phyloP scores from a whole-genome alignment of 2,797 vertebrate genomes.

The Danio tinwini region DNA sequence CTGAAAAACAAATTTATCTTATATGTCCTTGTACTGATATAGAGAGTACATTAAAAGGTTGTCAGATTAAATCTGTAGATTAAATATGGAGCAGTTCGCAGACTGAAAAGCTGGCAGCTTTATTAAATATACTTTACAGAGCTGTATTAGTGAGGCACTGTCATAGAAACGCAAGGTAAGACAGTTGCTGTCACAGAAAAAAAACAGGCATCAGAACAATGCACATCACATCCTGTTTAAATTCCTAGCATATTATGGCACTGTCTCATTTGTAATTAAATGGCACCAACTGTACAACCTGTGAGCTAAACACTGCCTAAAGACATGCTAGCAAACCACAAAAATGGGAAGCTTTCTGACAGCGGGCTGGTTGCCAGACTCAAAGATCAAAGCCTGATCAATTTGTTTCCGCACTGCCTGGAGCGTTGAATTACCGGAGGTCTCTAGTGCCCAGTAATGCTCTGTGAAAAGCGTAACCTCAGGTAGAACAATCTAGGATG shows the following conservation, averaged over 20 bases:
- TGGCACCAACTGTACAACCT: not conserved
- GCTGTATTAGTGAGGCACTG: not conserved
- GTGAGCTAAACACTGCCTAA: not conserved
- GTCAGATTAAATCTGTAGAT: not conserved
- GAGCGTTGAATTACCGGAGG: not conserved
- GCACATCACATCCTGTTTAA: not conserved
- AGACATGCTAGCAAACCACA: constrained; percentile 15
- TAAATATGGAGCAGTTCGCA: not conserved
- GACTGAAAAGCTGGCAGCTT: not conserved
- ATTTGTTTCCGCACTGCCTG: not conserved
- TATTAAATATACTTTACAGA: constrained; percentile 1
- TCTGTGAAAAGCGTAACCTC: not conserved
- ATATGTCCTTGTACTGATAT: not conserved
- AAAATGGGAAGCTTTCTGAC: not conserved
- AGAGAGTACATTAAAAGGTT: not conserved
- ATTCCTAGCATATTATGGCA: not conserved
- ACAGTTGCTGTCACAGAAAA: not conserved
- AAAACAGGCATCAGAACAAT: not conserved
- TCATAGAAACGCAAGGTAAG: not conserved
- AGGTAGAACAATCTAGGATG: not conserved
- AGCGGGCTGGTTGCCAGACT: not conserved
- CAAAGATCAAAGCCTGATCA: constrained; percentile 8
- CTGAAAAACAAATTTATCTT: constrained; percentile 1
- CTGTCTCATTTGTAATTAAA: not conserved
- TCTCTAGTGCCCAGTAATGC: not conserved